phyloP scores from a whole-genome alignment of 2,888 invertebrate genomes.

The Phragmatobia fuliginosa region DNA sequence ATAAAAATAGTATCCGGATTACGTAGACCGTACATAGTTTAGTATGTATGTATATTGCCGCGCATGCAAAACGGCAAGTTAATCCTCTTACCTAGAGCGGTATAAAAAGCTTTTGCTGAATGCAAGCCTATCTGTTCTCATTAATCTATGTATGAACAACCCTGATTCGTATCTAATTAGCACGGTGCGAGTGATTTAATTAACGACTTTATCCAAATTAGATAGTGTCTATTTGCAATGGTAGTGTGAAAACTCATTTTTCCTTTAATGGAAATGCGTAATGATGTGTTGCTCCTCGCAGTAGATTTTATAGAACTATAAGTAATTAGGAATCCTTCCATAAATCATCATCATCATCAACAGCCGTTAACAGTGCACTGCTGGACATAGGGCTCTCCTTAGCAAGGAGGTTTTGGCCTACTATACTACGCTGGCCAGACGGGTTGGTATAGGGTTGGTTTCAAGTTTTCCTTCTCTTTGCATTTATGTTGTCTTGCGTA shows the following conservation, averaged over 20 bases:
- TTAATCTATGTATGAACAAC: conserved; percentile 46
- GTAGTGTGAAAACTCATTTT: conserved; percentile 24
- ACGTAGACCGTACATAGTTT: not conserved
- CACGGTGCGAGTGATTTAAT: conserved; percentile 46
- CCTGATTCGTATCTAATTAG: conserved; percentile 48
- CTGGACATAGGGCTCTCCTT: too few species aligned
- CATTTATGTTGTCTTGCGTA: too few species aligned
- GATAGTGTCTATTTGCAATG: conserved; percentile 30
- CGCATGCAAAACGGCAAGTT: conserved; percentile 14
- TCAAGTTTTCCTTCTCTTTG: too few species aligned
- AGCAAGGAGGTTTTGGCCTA: too few species aligned
- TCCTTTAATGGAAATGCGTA: conserved; percentile 2
- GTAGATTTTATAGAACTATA: not conserved
- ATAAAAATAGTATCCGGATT: not conserved
- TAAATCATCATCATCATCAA: too few species aligned
- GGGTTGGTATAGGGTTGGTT: too few species aligned
- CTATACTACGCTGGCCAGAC: too few species aligned
- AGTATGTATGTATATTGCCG: not conserved
- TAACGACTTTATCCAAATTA: conserved; percentile 43
- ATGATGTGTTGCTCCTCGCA: not conserved
- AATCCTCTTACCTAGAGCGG: conserved; percentile 27
- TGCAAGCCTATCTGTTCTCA: conserved; percentile 38
- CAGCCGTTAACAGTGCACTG: too few species aligned
- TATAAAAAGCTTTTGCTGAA: conserved; percentile 23
- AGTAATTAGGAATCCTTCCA: too few species aligned